Base-by-base conservation (phyloP, 1,140 invertebrate genomes). In the Bombus waltoni region DNA sequence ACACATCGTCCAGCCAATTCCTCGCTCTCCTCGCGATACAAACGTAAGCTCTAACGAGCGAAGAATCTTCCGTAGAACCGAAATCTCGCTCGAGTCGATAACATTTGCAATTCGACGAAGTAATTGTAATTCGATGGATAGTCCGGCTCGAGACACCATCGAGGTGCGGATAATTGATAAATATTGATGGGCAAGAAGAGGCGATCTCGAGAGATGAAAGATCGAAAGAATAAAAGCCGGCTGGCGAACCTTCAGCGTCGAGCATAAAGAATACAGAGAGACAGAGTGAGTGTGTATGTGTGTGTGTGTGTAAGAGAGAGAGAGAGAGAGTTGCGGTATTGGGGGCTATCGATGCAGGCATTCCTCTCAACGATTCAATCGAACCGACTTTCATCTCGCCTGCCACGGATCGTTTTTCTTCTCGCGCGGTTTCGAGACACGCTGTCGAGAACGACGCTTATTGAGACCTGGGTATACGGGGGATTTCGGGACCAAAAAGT, bases 331-430 rank as follows among this genome's bases (percentile, higher is more conserved):
- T 78, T 71, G 82, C 65, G 75, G 89, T 88, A 88, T 88, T 81
- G 89, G 70, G 18, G 68, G 53, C 81, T 80, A 76, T 89, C 73
- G 82, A 78, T 66, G 88, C 81, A 62, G n/a, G 59, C 62, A 78
- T 84, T 73, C 78, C 85, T 87, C 82, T 85, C 85, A 80, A 90
- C 82, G 72, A 89, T 90, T 91, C 87, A 87, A 90, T 91, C 85
- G 82, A 80, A 57, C 57, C 73, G 81, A 90, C 88, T 89, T 90
- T 87, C 82, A 82, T 87, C 85, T 79, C 78, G 40, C 28, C 44
- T 28, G 38, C 28, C 66, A 74, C 57, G 22, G 42, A 42, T 38
- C 40, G 28, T 28, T n/a, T n/a, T 11, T 44, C 32, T 32, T 44
- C 5, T 25, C 32, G 66, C 66, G 35, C 66, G 32, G 66, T 68